Conservation (phyloP, 2,113 vertebrate genomes). For the Chloebia gouldiae region DNA sequence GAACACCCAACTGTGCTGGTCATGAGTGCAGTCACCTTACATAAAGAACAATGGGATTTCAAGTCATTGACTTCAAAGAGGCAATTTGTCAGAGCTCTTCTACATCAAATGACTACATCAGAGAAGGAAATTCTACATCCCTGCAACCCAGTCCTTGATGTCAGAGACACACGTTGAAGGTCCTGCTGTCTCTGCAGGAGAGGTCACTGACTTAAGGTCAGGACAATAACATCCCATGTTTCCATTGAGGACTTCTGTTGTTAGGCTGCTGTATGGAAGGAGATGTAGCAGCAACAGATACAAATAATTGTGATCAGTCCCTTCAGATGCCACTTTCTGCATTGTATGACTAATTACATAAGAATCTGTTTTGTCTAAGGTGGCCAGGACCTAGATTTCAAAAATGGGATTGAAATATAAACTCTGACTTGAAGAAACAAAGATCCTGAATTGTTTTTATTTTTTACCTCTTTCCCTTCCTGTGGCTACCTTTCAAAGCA, state of each 20-base stretch:
- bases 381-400: neutral
- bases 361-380: neutral
- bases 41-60: neutral
- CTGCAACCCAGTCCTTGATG: neutral
- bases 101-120: neutral
- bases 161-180: neutral
- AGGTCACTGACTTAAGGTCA: neutral
- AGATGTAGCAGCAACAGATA: neutral
- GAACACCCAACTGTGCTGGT: neutral
- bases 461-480: neutral
- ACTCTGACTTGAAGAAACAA: neutral
- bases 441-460: neutral
- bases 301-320: neutral
- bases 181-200: neutral
- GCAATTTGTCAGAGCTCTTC: neutral
- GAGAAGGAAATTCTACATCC: neutral
- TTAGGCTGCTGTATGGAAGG: neutral
- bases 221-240: neutral
- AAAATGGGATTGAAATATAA: neutral
- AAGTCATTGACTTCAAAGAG: neutral
- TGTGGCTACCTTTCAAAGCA: neutral
- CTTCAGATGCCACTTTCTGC: neutral
- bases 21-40: neutral
- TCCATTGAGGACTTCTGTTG: neutral
- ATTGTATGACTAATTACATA: neutral